Evolutionary conservation across 2,113 vertebrate genomes (phyloP), one percentile per base, ranked within the genome.

Genomic region (Lepus timidus): DNA sequence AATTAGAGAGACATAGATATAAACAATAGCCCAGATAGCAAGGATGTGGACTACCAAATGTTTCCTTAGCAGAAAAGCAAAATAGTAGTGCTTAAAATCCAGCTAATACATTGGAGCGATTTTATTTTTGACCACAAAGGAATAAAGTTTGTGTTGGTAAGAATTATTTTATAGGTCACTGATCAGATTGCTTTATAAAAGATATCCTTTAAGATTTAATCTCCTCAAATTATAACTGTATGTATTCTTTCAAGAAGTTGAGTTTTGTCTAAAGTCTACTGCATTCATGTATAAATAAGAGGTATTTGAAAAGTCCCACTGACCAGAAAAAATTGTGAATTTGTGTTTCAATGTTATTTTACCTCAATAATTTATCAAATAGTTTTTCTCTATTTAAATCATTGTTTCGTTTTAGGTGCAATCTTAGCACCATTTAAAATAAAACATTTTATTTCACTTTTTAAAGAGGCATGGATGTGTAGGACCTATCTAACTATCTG

Each of bases 71-170:
- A 85, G 58, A 84, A 93, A 75, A 86, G 2, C 9, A 64, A 64
- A 85, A 80, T 19, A 71, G 3, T 93, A 71, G 3, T 93, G 25
- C 29, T 95, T 85, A 67, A 39, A 6, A 5, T 58, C 1, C 17
- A 85, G 25, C 8, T 86, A n/a, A 55, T 88, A 61, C 9, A 78
- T 13, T 84, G 27, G 20, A 78, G 23, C 7, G 33, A 52, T 61
- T 94, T 95, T 73, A 62, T 87, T 96, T 90, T 31, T 67, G 17
- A 83, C 20, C 25, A 44, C 22, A 86, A 87, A 95, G 6, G 1
- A 93, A 62, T n/a, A 36, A 78, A 1, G 3, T 80, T 65, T n/a
- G 27, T 84, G 16, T 31, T 62, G 67, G 29, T 89, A 22, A 49
- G 4, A 93, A 62, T 86, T 86, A 88, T 67, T 91, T 95, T 89